phyloP scores from a whole-genome alignment of 2,797 vertebrate species.

The Leptodactylus fallax region DNA sequence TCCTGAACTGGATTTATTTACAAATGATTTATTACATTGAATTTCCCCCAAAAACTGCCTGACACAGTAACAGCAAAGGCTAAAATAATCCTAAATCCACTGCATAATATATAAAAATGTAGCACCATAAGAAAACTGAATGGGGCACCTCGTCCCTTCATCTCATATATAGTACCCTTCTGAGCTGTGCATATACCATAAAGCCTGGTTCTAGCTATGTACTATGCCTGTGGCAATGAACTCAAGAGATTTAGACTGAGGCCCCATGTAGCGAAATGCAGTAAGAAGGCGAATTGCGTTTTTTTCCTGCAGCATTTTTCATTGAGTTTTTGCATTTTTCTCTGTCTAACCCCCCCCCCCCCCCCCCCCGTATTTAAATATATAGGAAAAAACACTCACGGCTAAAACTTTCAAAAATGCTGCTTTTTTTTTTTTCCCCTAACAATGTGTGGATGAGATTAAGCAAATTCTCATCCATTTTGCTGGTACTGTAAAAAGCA shows the following conservation, averaged over 20 bases:
- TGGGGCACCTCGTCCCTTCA: neutral
- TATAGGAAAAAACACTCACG: no score
- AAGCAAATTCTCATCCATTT: no score
- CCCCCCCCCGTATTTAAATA: no score
- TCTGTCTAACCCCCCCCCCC: no score
- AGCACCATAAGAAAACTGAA: neutral
- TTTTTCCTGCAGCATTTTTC: no score
- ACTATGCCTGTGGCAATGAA: neutral
- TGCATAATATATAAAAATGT: neutral
- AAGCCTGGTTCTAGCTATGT: neutral
- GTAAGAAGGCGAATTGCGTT: no score
- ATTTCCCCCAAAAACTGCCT: conserved; percentile 2
- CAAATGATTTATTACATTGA: neutral
- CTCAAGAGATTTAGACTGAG: neutral
- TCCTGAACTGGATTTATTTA: neutral
- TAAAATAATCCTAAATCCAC: neutral
- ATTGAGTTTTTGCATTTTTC: no score
- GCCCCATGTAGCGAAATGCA: no score
- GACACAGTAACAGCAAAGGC: conserved; percentile 22
- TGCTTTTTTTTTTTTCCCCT: no score
- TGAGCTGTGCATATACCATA: neutral
- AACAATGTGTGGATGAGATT: no score
- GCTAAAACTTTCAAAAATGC: no score
- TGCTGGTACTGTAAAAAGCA: no score
- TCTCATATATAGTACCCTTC: neutral